Evolutionary conservation across 2,888 invertebrate species (phyloP).

Genomic region (Holacanthella duospinosa): DNA sequence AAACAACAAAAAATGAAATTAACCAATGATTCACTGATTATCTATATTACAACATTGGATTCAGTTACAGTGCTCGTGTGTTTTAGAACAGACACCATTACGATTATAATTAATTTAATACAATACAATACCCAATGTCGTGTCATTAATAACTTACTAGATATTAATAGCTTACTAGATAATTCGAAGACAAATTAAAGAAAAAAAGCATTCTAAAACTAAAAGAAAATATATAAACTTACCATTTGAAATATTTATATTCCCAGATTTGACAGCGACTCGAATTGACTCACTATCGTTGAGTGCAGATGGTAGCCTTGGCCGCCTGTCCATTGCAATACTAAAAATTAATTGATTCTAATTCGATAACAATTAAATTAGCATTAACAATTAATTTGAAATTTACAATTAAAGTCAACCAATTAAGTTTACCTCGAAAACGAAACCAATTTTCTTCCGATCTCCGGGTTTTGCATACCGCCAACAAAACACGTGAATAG

Average conservation of each 20-base stretch:
- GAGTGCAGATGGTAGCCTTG: not conserved
- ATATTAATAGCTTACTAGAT: not conserved
- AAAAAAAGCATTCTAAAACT: not conserved
- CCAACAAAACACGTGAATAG: no score
- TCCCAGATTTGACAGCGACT: constrained; percentile 50
- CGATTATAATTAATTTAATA: no score
- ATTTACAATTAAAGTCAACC: no score
- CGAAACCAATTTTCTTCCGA: no score
- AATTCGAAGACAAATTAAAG: not conserved
- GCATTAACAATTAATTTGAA: no score
- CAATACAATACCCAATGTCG: not conserved
- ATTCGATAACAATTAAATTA: no score
- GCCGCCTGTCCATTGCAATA: not conserved
- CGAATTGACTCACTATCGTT: constrained; percentile 41
- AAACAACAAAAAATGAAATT: no score
- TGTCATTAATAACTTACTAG: not conserved
- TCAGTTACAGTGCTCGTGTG: not conserved
- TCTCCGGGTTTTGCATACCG: no score
- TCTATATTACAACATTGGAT: not conserved
- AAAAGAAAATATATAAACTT: constrained; percentile 28
- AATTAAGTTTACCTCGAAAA: no score
- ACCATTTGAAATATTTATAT: constrained; percentile 59
- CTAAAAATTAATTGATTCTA: no score
- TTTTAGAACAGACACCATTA: not conserved
- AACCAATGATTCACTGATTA: not conserved